Evolutionary conservation across 2,888 invertebrate genomes (phyloP).

Genomic region (Endomychus coccineus): DNA sequence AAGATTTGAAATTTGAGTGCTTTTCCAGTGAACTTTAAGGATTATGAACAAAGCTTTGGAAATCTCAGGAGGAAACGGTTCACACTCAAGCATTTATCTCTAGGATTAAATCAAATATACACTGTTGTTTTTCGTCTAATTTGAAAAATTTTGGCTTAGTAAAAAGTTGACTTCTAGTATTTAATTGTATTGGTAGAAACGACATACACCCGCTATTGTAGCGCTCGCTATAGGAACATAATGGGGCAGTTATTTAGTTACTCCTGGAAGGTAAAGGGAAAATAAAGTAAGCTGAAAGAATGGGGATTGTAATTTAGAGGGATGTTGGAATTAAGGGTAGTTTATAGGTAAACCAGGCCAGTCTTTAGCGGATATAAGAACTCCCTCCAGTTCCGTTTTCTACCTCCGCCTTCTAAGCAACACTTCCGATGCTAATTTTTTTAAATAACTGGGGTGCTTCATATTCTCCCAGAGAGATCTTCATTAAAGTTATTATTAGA

Average conservation of each 20-base stretch:
- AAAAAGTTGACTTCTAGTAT: too few relatives aligned
- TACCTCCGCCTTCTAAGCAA: slow-evolving; percentile 8
- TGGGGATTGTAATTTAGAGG: slow-evolving; percentile 49
- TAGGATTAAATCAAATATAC: too few relatives aligned
- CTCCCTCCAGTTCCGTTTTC: slow-evolving; percentile 20
- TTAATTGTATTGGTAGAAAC: too few relatives aligned
- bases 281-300: slow-evolving; percentile 47
- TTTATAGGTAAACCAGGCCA: slow-evolving; percentile 47
- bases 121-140: too few relatives aligned
- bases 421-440: slow-evolving; percentile 19
- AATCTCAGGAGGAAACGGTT: too few relatives aligned
- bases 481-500: slow-evolving; percentile 32
- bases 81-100: too few relatives aligned
- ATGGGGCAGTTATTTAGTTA: slow-evolving; percentile 47
- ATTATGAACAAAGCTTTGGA: too few relatives aligned
- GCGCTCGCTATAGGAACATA: slow-evolving; percentile 28
- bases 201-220: slow-evolving; percentile 11
- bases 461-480: slow-evolving; percentile 22
- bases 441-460: slow-evolving; percentile 7
- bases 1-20: too few relatives aligned
- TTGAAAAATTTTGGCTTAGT: too few relatives aligned
- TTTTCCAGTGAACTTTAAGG: too few relatives aligned
- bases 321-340: slow-evolving; percentile 48
- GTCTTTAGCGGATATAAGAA: slow-evolving; percentile 39
- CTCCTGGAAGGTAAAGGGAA: slow-evolving; percentile 40